These are phyloP conservation scores for Conus canariensis DNA, from an alignment of 2,888 invertebrate genomes.

Conservation along the genomic window DNA sequence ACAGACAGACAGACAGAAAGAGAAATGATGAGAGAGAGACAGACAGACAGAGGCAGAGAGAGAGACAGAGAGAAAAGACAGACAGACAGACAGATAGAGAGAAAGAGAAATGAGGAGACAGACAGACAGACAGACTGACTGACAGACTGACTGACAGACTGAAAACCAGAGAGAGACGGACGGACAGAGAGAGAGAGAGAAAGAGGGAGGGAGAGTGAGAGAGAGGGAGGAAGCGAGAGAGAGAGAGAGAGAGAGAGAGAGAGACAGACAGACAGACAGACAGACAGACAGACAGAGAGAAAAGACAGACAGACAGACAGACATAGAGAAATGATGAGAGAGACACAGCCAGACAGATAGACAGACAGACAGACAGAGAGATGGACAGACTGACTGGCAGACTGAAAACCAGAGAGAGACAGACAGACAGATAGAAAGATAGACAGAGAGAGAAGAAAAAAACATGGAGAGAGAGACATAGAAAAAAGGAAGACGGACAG, in stretches of 20 bases:
- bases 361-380: not conserved
- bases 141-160: too few species aligned
- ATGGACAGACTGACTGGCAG: not conserved
- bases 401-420: not conserved
- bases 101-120: too few species aligned
- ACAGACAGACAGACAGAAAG: too few species aligned
- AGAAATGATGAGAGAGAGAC: too few species aligned
- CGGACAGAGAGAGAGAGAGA: not conserved
- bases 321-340: not conserved
- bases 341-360: not conserved
- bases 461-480: too few species aligned
- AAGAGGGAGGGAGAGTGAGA: not conserved
- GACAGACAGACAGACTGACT: too few species aligned
- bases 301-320: constrained; percentile 4
- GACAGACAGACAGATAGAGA: too few species aligned
- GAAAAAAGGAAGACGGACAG: too few species aligned
- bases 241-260: not conserved
- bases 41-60: too few species aligned
- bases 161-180: too few species aligned
- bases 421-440: not conserved
- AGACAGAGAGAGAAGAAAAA: too few species aligned
- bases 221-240: not conserved
- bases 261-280: not conserved
- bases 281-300: not conserved
- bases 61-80: too few species aligned